These are phyloP conservation scores for Punctoribates punctum DNA, from an alignment of 2,888 invertebrate genomes.

Conservation along the genomic window DNA sequence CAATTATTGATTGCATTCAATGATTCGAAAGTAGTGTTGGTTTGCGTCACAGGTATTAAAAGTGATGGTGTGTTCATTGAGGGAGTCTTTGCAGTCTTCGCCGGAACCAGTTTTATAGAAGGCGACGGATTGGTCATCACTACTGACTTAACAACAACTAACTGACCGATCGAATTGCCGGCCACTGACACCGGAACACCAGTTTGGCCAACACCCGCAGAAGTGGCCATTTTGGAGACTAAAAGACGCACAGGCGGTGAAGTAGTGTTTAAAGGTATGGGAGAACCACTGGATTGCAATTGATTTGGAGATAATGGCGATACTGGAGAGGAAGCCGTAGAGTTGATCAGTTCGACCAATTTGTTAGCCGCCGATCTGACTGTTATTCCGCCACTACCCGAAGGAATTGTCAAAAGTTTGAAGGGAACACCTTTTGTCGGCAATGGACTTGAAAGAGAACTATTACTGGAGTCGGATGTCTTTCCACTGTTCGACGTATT, in stretches of 20 bases:
- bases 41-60: slow-evolving; percentile 17
- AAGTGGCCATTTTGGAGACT: slow-evolving; percentile 49
- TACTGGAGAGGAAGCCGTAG: slow-evolving; percentile 39
- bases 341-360: slow-evolving; percentile 45
- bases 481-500: background rate
- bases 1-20: slow-evolving; percentile 13
- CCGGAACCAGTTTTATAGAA: slow-evolving; percentile 46
- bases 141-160: slow-evolving; percentile 50
- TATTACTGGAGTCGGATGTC: background rate
- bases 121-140: slow-evolving; percentile 48
- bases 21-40: slow-evolving; percentile 8
- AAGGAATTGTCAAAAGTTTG: slow-evolving; percentile 52
- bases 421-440: slow-evolving; percentile 53
- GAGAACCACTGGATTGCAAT: slow-evolving; percentile 42
- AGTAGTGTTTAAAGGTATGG: slow-evolving; percentile 38
- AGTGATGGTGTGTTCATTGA: slow-evolving; percentile 30
- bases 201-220: slow-evolving; percentile 41
- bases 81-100: slow-evolving; percentile 35
- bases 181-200: slow-evolving; percentile 45
- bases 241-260: slow-evolving; percentile 51
- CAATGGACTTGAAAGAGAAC: slow-evolving; percentile 18
- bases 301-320: slow-evolving; percentile 41
- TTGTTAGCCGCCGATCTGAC: slow-evolving; percentile 45
- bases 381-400: slow-evolving; percentile 46
- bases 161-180: slow-evolving; percentile 46